phyloP scores from a whole-genome alignment of 2,888 invertebrate species.

The Odontocolon sp. region DNA sequence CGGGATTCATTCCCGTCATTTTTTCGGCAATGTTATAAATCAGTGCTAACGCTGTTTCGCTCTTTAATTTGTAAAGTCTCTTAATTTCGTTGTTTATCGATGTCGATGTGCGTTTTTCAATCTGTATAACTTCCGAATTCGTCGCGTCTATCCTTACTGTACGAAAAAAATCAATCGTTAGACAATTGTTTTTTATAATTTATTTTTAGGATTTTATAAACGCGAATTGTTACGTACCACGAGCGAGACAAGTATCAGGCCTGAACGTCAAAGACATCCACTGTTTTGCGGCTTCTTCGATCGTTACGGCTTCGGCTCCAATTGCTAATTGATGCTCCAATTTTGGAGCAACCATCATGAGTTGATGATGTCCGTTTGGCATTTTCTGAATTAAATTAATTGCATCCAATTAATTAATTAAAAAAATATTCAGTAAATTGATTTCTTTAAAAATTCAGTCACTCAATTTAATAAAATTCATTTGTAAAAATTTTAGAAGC shows the following conservation, averaged over 20 bases:
- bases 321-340: conserved; percentile 69
- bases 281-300: conserved; percentile 70
- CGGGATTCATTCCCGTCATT: conserved; percentile 65
- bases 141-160: conserved; percentile 67
- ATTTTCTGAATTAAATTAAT: conserved; percentile 62
- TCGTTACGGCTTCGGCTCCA: conserved; percentile 71
- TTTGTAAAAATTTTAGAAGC: too few relatives aligned
- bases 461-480: too few relatives aligned
- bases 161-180: conserved; percentile 1
- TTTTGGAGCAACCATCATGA: conserved; percentile 68
- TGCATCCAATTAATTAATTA: too few relatives aligned
- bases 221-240: conserved; percentile 67
- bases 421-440: too few relatives aligned
- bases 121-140: conserved; percentile 67
- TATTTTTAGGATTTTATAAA: neutral
- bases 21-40: conserved; percentile 69
- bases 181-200: neutral
- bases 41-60: conserved; percentile 65
- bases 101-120: conserved; percentile 65
- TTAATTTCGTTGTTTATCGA: conserved; percentile 70
- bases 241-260: conserved; percentile 65
- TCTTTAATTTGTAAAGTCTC: conserved; percentile 67
- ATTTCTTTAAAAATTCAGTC: too few relatives aligned
- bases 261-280: conserved; percentile 70
- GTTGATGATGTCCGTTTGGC: conserved; percentile 35